Conservation (phyloP, 2,888 invertebrate genomes). For the Metallyticus violacea region DNA sequence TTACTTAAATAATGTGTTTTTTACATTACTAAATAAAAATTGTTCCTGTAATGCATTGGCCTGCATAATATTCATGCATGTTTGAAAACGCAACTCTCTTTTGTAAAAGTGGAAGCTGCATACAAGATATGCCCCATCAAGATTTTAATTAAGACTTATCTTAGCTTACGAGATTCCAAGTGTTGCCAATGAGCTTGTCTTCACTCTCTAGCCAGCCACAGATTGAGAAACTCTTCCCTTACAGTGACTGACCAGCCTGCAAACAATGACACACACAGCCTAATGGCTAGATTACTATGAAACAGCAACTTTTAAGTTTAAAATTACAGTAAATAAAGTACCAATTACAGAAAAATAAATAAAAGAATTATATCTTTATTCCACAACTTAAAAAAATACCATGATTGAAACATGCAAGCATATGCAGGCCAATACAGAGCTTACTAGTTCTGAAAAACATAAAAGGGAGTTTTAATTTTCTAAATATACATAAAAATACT, state of each 20-base stretch:
- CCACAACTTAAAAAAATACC: background rate
- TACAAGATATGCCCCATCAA: background rate
- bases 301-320: too few relatives aligned
- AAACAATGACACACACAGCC: conserved; percentile 22
- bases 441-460: background rate
- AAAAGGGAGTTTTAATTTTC: too few relatives aligned
- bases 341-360: background rate
- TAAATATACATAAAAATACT: too few relatives aligned
- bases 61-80: conserved; percentile 23
- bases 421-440: conserved; percentile 26
- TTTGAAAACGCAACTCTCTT: background rate
- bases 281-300: conserved; percentile 14
- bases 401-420: background rate
- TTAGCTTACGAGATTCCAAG: conserved; percentile 12
- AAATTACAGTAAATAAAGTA: background rate
- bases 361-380: background rate
- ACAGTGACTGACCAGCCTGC: conserved; percentile 22
- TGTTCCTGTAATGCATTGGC: conserved; percentile 25
- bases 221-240: background rate
- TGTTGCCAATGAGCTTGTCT: background rate
- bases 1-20: background rate
- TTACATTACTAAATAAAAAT: background rate
- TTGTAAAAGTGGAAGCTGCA: background rate
- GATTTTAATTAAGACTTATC: conserved; percentile 12
- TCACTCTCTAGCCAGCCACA: conserved; percentile 19